Conservation (phyloP, 37 sponge, comb jelly and placozoan species). For the Ephydatia muelleri region DNA sequence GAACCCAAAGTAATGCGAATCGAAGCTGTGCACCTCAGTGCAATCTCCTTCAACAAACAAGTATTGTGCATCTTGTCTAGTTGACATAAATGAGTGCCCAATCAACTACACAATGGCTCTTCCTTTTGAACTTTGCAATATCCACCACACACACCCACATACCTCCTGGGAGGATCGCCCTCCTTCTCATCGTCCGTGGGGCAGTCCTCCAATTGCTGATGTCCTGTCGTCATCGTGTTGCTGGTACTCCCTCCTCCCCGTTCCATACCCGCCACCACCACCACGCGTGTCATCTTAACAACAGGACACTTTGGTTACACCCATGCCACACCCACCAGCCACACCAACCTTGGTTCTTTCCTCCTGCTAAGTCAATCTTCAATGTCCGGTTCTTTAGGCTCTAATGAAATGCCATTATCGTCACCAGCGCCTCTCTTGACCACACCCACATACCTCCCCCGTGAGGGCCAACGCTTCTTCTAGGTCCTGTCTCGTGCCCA, state of each 20-base stretch:
- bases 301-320: conserved; percentile 1
- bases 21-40: too few species aligned
- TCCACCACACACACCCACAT: not conserved
- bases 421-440: not conserved
- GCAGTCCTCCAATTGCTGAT: conserved; percentile 65
- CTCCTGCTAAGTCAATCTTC: conserved; percentile 68
- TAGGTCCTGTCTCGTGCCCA: conserved; percentile 56
- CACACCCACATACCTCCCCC: conserved; percentile 55
- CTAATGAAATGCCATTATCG: too few species aligned
- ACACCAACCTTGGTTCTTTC: conserved; percentile 32
- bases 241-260: conserved; percentile 4
- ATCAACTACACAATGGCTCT: too few species aligned
- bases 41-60: too few species aligned
- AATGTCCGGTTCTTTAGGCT: conserved; percentile 47
- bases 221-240: conserved; percentile 46
- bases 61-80: too few species aligned
- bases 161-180: conserved; percentile 1
- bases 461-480: conserved; percentile 76
- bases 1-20: too few species aligned
- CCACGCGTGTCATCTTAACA: conserved; percentile 3
- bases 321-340: not conserved
- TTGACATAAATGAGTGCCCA: too few species aligned
- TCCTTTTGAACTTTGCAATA: too few species aligned
- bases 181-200: conserved; percentile 5
- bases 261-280: conserved; percentile 23